phyloP scores from a whole-genome alignment of 53 echinoderm and acorn worm species.

The Astropecten irregularis region DNA sequence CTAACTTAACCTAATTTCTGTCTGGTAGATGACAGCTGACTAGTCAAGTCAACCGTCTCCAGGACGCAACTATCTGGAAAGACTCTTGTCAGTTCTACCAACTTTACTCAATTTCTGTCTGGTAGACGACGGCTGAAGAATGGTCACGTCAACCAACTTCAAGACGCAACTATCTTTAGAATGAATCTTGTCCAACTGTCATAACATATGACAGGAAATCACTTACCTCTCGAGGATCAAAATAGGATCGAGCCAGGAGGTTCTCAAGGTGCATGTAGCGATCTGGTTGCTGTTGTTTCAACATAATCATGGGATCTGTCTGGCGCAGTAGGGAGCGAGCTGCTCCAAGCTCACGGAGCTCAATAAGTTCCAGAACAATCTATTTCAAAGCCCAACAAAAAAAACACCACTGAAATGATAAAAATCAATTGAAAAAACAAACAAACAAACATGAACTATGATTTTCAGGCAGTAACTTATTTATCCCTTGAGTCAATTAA shows the following conservation, averaged over 20 bases:
- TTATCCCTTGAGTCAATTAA: no score
- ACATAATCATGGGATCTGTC: conserved; percentile 99
- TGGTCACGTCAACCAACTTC: no score
- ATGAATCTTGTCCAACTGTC: no score
- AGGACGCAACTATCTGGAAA: no score
- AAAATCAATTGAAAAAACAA: background rate
- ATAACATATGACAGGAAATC: background rate
- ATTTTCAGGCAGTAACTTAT: no score
- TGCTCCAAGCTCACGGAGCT: conserved; percentile 97
- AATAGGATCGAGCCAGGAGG: conserved; percentile 95
- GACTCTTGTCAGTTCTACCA: no score
- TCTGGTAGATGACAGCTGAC: no score
- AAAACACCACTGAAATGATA: background rate
- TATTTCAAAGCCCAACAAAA: conserved; percentile 45
- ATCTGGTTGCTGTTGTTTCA: conserved; percentile 96
- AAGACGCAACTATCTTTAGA: no score
- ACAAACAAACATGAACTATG: background rate
- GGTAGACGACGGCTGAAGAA: no score
- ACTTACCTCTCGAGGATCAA: conserved; percentile 97
- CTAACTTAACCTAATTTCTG: no score
- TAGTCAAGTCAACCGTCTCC: no score
- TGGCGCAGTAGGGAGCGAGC: conserved; percentile 94
- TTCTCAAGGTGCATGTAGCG: conserved; percentile 99
- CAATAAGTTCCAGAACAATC: conserved; percentile 98
- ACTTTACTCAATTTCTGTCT: no score